Base-by-base conservation (phyloP, 2,888 invertebrate species). In the Pterobdella sp. region DNA sequence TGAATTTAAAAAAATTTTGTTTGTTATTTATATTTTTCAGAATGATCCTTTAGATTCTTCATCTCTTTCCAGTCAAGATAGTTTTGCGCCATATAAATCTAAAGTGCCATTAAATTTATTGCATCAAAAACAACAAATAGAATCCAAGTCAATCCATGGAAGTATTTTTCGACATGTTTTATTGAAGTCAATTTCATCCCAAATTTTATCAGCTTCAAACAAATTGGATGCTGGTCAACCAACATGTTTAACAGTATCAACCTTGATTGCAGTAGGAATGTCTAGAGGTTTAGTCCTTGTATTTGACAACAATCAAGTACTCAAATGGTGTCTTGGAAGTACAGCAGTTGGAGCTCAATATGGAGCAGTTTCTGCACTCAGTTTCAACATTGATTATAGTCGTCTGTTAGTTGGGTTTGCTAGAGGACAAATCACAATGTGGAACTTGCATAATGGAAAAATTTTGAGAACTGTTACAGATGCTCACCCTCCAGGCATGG, bases 261-360 rank as follows among this genome's bases (percentile, higher is more conserved):
- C 90, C 72, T 88, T 90, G 84, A 88, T 94, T 76, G 91, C 91
- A n/a, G 88, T 95, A 37, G 96, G 96, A 52, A 96, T 94, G 37
- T 93, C 94, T 35, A 93, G 94, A 84, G 95, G 96, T 0, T 89
- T 93, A 78, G 88, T 94, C 72, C 86, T 96, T 36, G 89, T 92
- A 72, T 93, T 93, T 85, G 91, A 92, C 86, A 42, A 70, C 29
- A 74, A 70, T n/a, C 74, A 74, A 49, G 91, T 91, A 14, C 84
- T 95, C 77, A 89, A 92, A 81, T 95, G 93, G 93, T 94, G 92
- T 77, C 86, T 90, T 78, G 89, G 90, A 76, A 83, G 82, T 68
- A 81, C 82, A 64, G 83, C 82, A 32, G 91, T 91, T 0, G 90
- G 92, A 18, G 89, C 91, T 4, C 90, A 91, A 78, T 84, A 85